These are phyloP conservation scores for Aphaenogaster ashmeadi DNA, from an alignment of 1,140 invertebrate species.

Conservation along the genomic window DNA sequence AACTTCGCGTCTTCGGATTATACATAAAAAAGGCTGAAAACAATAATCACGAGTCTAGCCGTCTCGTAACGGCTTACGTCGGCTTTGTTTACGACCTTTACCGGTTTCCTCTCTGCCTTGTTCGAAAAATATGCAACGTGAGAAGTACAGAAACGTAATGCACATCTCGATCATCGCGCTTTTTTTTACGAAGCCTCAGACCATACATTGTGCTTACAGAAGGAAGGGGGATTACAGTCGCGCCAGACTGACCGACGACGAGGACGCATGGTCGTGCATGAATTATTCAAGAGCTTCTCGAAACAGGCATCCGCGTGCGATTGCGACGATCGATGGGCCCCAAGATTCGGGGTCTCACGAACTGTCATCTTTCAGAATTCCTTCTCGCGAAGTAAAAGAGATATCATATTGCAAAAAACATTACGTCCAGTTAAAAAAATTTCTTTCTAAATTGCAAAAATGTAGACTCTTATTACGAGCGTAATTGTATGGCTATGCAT, in stretches of 20 bases:
- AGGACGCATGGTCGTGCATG: slow-evolving; percentile 71
- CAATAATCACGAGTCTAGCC: neutral
- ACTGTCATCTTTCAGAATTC: slow-evolving; percentile 15
- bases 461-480: neutral
- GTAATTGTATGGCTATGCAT: neutral
- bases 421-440: neutral
- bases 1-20: neutral
- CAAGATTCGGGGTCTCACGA: slow-evolving; percentile 44
- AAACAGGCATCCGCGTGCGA: slow-evolving; percentile 59
- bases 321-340: slow-evolving; percentile 31
- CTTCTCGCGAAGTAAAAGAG: neutral
- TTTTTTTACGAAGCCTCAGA: slow-evolving; percentile 4
- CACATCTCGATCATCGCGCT: slow-evolving; percentile 27
- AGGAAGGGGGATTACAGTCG: slow-evolving; percentile 68
- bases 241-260: slow-evolving; percentile 76
- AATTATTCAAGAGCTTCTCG: slow-evolving; percentile 79
- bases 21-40: neutral
- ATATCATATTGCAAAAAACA: neutral
- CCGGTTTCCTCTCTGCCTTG: neutral
- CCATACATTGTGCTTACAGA: slow-evolving; percentile 65
- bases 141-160: neutral
- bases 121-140: neutral
- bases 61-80: neutral
- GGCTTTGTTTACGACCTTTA: neutral
- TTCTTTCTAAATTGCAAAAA: neutral